Base-by-base conservation (phyloP, 2,113 vertebrate species). In the Chascanopsetta lugubris region DNA sequence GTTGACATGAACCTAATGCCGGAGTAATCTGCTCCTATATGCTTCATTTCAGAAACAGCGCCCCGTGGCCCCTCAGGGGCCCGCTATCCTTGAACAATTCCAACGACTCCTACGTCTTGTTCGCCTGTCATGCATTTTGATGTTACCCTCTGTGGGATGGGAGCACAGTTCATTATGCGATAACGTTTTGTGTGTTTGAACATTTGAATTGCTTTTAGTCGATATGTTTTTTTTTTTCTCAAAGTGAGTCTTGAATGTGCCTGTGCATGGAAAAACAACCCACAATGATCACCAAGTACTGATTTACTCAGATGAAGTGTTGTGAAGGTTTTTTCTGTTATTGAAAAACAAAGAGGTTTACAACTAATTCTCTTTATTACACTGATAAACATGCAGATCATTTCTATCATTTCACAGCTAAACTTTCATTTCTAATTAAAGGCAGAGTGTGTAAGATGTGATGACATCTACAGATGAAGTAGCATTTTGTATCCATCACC, bases 71-170 rank as follows among this genome's bases (percentile, higher is more conserved):
- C 49, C 61, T 11, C 7, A 56, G 63, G 15, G 12, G 2, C 0
- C 18, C 50, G 38, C 25, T 10, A 30, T 48, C 38, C 15, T 29
- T 46, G 42, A 77, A 56, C 30, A 13, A 45, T 34, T 73, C 61
- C 18, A 47, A 18, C 5, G 51, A 22, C n/a, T 32, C n/a, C 12
- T 65, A 49, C 7, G 45, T 22, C 42, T 46, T 26, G 13, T 51
- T 54, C 40, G 55, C 40, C 32, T 20, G 25, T 38, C 25, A 56
- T 75, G 24, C 26, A 60, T 74, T 57, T 25, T 9, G 4, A 62
- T 40, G 4, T 25, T 9, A 12, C n/a, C 11, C 18, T 30, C 17
- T 27, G 32, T 21, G 18, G 56, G 63, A 57, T 15, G 18, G 65
- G 26, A 62, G 30, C 30, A 13, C 1, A 13, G 42, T 56, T 64